Evolutionary conservation across 1,140 invertebrate species (phyloP).

Genomic region (Armadillidium nasatum): DNA sequence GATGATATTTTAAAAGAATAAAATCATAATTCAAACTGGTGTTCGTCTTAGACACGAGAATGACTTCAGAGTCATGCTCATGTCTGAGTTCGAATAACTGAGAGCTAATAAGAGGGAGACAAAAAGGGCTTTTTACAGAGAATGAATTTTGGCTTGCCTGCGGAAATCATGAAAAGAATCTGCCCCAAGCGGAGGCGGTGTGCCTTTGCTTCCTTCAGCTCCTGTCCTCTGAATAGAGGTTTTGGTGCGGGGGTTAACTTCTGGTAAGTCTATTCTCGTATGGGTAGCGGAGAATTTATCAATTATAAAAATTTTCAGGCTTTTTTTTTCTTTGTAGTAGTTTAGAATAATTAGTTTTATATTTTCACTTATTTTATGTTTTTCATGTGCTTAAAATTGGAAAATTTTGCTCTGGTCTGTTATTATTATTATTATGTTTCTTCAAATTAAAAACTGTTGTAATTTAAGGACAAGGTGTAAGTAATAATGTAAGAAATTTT

Average conservation of each 20-base stretch:
- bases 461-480: no score
- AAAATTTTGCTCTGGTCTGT: no score
- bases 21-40: no score
- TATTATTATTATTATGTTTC: no score
- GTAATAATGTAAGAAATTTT: no score
- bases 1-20: not conserved
- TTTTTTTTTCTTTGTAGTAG: no score
- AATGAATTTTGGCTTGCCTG: slow-evolving; percentile 4
- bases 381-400: no score
- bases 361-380: no score
- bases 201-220: not conserved
- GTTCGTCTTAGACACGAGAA: not conserved
- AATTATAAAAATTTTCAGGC: no score
- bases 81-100: not conserved
- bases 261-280: not conserved
- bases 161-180: not conserved
- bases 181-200: not conserved
- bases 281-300: not conserved
- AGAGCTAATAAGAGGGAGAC: slow-evolving; percentile 6
- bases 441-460: no score
- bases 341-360: no score
- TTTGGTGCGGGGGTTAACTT: not conserved
- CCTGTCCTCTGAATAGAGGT: not conserved
- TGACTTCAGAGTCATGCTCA: not conserved
- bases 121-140: slow-evolving; percentile 2